Conservation (phyloP, 2,888 invertebrate species). For the Aelia acuminata region DNA sequence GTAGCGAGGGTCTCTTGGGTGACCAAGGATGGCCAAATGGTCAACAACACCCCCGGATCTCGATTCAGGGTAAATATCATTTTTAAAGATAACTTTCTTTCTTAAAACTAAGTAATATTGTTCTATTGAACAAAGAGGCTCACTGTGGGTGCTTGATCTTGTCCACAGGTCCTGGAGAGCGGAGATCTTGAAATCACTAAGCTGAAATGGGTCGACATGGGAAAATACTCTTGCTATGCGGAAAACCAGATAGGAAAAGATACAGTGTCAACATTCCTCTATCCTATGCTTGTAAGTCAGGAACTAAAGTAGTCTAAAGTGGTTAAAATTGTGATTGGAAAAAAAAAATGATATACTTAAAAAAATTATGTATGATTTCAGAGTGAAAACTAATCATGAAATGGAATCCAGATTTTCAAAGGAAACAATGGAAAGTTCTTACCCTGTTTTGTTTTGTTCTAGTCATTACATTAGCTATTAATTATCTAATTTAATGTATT, state of each 20-base stretch:
- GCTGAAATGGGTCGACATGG: constrained; percentile 86
- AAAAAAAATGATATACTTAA: background rate
- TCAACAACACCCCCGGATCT: constrained; percentile 68
- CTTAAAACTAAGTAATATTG: background rate
- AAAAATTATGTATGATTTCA: constrained; percentile 9
- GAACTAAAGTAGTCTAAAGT: background rate
- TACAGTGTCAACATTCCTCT: constrained; percentile 79
- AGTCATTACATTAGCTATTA: constrained; percentile 55
- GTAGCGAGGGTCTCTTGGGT: constrained; percentile 79
- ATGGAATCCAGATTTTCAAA: background rate
- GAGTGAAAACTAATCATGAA: constrained; percentile 46
- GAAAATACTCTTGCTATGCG: constrained; percentile 83
- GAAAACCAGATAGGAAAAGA: constrained; percentile 78
- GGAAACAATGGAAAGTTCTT: background rate
- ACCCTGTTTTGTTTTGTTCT: constrained; percentile 51
- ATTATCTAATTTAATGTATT: constrained; percentile 54
- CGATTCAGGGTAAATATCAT: constrained; percentile 72
- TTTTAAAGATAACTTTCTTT: background rate
- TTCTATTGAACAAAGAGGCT: background rate
- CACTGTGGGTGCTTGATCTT: background rate
- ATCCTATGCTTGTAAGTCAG: constrained; percentile 72
- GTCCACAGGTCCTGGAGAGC: constrained; percentile 74
- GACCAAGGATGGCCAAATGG: constrained; percentile 72
- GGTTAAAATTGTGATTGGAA: background rate
- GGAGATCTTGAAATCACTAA: constrained; percentile 83